Base-by-base conservation (phyloP, 2,113 vertebrate species). In the Hylia prasina region DNA sequence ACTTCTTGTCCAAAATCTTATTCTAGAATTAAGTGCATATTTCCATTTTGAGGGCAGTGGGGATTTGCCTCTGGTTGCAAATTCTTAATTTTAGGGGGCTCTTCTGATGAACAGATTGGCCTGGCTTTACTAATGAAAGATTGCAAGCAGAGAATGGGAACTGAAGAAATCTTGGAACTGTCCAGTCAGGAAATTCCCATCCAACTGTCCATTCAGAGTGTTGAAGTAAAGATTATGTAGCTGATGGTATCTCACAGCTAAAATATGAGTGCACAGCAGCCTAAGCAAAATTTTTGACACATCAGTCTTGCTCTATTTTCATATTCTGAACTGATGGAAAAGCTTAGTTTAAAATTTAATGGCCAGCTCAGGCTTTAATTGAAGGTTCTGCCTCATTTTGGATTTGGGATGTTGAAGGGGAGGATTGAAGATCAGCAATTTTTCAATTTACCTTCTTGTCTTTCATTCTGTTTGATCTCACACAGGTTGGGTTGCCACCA, bases 401-500 rank as follows among this genome's bases (percentile, higher is more conserved):
- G 31, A 25, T 75, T 68, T 76, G 25, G 5, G 15, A 8, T 31
- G 23, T 65, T 80, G 40, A 53, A 89, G 77, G n/a, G 44, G 44
- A 63, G 39, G 30, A 13, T 21, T 31, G 69, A 40, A 78, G 37
- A 68, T 8, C 10, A 81, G n/a, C 33, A 84, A 16, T 75, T 90
- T 45, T 42, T 81, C n/a, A 56, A 0, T 80, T 94, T 47, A 16
- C 9, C 22, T 45, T 42, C 63, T 45, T 27, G 24, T 64, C 8
- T 85, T 82, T 54, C 6, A 12, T 71, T 95, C 37, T 72, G 25
- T 78, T 33, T 76, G 63, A 15, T 85, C 50, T 80, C 63, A 58
- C 91, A 22, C 77, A 98, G 98, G 89, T 50, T 85, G 95, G 57
- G 53, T 64, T 89, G 79, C 92, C 92, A 81, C 15, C 42, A 33